Conservation (phyloP, 1,140 invertebrate genomes). For the Tyrophagus putrescentiae region DNA sequence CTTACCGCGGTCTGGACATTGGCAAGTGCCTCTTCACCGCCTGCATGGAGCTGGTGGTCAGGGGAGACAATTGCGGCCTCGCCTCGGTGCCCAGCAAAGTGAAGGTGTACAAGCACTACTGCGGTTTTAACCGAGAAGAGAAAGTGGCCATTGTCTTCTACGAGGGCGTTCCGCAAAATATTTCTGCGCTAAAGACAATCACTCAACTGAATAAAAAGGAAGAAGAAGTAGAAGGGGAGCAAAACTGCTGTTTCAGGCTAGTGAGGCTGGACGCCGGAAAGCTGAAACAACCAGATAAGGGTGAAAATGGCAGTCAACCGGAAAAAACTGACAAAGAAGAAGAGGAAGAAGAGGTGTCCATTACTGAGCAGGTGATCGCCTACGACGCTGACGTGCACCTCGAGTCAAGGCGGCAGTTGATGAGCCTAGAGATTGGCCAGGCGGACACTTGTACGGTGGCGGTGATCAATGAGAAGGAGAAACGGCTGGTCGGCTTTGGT, state of each 20-base stretch:
- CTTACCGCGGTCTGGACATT: conserved; percentile 24
- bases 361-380: no score
- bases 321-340: no score
- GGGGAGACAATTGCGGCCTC: conserved; percentile 2
- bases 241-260: background rate
- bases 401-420: no score
- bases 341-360: no score
- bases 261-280: background rate
- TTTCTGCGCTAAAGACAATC: background rate
- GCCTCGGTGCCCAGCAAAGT: background rate
- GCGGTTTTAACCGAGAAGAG: background rate
- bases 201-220: background rate
- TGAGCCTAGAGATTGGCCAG: background rate
- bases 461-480: background rate
- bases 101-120: background rate
- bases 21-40: conserved; percentile 23
- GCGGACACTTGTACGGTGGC: background rate
- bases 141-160: background rate
- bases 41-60: background rate
- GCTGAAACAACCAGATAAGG: background rate
- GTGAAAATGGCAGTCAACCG: no score
- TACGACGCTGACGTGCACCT: no score
- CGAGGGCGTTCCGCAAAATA: background rate
- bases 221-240: background rate
- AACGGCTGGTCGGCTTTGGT: background rate